These are phyloP conservation scores for Archilochus colubris DNA, from an alignment of 2,113 vertebrate genomes.

Conservation along the genomic window DNA sequence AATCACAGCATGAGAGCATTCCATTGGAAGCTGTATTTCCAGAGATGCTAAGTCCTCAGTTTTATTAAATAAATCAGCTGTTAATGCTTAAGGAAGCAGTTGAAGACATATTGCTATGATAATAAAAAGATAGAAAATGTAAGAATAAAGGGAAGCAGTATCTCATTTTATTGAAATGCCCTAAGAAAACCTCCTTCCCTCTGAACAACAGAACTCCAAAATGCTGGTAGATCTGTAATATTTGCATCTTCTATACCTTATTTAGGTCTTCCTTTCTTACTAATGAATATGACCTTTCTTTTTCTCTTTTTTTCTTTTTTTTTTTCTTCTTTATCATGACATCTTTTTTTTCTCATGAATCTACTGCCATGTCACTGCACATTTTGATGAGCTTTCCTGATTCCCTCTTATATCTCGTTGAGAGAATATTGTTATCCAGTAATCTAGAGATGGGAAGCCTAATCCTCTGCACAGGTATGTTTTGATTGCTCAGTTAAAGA, in stretches of 20 bases:
- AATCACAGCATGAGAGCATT: conserved; percentile 76
- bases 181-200: background rate
- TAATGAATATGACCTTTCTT: conserved; percentile 40
- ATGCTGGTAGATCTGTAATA: background rate
- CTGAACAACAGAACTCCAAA: conserved; percentile 10
- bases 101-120: background rate
- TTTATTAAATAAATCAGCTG: conserved; percentile 80
- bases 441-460: conserved; percentile 6
- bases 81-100: conserved; percentile 69
- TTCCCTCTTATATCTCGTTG: conserved; percentile 53
- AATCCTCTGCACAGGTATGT: background rate
- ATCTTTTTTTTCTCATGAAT: background rate
- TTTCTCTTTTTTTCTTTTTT: background rate
- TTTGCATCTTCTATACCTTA: background rate
- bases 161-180: conserved; percentile 39
- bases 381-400: conserved; percentile 52
- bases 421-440: conserved; percentile 42
- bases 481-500: background rate
- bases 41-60: conserved; percentile 61
- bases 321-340: conserved; percentile 1
- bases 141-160: conserved; percentile 33
- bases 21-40: conserved; percentile 68
- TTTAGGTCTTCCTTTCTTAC: conserved; percentile 8
- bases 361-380: no score
- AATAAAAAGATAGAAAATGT: conserved; percentile 35